A percentile compares a stretch with the other conserved stretches of the same genome.
phyloP scores from a whole-genome alignment of 37 sponge, comb jelly and placozoan genomes.

The Ianthella basta region DNA sequence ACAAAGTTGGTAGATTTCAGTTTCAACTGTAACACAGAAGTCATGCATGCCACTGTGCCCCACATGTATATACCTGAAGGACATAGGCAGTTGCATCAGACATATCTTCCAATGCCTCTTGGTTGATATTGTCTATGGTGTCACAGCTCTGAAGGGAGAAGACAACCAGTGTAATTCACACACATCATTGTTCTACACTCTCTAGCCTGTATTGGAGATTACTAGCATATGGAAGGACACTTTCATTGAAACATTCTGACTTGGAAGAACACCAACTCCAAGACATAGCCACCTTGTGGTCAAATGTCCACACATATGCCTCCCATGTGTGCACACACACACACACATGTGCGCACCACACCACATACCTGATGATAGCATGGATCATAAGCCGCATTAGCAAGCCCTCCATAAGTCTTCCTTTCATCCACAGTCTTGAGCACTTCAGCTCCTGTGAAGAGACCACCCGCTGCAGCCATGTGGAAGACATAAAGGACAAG shows the following conservation, averaged over 20 bases:
- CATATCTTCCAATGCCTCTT: slow-evolving; percentile 56
- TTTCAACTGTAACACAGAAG: too few species aligned
- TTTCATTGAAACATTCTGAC: background rate
- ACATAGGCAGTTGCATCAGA: slow-evolving; percentile 69
- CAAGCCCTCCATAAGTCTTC: slow-evolving; percentile 62
- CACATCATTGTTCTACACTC: too few species aligned
- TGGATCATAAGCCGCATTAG: slow-evolving; percentile 74
- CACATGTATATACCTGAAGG: slow-evolving; percentile 55
- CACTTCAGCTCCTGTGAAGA: slow-evolving; percentile 80
- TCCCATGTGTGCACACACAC: too few species aligned
- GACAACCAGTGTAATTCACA: background rate
- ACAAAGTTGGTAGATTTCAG: too few species aligned
- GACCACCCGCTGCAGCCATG: slow-evolving; percentile 63
- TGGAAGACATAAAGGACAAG: background rate
- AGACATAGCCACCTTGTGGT: too few species aligned
- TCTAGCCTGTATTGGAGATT: too few species aligned
- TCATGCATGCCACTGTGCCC: too few species aligned
- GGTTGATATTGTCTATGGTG: slow-evolving; percentile 69
- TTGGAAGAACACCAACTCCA: background rate
- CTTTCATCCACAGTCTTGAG: slow-evolving; percentile 64
- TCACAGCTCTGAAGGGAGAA: slow-evolving; percentile 64
- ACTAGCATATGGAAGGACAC: background rate
- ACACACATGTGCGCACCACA: background rate
- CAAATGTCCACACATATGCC: too few species aligned
- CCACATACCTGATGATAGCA: slow-evolving; percentile 80